phyloP scores from a whole-genome alignment of 2,888 invertebrate species.

The Clanis bilineata region DNA sequence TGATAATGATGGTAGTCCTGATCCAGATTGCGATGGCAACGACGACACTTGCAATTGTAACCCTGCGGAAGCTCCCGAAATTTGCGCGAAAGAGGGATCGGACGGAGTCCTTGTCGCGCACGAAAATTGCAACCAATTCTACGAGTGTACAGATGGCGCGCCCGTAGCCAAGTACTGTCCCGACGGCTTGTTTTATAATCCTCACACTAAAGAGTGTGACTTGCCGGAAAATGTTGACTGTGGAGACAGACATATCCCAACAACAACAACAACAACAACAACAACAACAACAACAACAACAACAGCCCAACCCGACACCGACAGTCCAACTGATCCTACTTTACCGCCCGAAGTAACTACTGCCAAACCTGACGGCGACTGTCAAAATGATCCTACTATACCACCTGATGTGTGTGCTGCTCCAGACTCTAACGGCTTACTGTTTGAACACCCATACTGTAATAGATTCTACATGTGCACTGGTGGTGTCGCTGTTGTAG shows the following conservation, averaged over 20 bases:
- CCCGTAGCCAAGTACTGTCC: conserved; percentile 32
- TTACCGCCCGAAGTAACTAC: conserved; percentile 42
- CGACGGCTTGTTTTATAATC: conserved; percentile 31
- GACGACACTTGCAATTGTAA: conserved; percentile 28
- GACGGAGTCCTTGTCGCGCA: conserved; percentile 43
- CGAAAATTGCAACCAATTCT: conserved; percentile 48
- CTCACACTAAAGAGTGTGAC: conserved; percentile 35
- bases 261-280: conserved; percentile 19
- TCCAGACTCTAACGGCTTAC: conserved; percentile 25
- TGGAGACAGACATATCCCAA: conserved; percentile 33
- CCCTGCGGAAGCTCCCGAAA: conserved; percentile 31
- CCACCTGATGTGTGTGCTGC: conserved; percentile 40
- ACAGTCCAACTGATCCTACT: conserved; percentile 29
- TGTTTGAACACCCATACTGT: conserved; percentile 34
- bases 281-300: too few species aligned
- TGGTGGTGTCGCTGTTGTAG: conserved; percentile 26
- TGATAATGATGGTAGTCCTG: conserved; percentile 12
- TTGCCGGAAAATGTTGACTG: conserved; percentile 42
- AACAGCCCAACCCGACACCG: too few species aligned
- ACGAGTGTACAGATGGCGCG: conserved; percentile 34
- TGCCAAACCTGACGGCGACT: conserved; percentile 16
- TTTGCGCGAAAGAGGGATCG: conserved; percentile 38
- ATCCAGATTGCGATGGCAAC: conserved; percentile 17
- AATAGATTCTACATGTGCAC: conserved; percentile 34
- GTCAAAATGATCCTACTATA: conserved; percentile 33